These are phyloP conservation scores for Anas capensis DNA, from an alignment of 2,797 vertebrate genomes.

Conservation along the genomic window DNA sequence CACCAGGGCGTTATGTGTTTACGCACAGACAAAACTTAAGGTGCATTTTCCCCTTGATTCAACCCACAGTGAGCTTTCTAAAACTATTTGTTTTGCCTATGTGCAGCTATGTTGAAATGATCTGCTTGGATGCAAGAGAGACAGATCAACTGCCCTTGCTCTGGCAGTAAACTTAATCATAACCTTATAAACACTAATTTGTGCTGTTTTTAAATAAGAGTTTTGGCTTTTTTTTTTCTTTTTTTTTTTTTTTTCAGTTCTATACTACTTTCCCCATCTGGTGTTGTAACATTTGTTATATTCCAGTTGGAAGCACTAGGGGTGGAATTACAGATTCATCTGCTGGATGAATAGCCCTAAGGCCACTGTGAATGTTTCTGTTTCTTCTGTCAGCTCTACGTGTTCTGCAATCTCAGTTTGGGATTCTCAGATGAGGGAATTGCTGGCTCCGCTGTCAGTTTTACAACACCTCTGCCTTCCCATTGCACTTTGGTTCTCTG, in stretches of 20 bases:
- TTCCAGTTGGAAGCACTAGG: slow-evolving; percentile 30
- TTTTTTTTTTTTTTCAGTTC: background rate
- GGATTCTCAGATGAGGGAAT: background rate
- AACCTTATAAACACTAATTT: slow-evolving; percentile 14
- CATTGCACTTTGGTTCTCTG: background rate
- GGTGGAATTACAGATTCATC: background rate
- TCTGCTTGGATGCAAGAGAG: background rate
- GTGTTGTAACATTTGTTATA: background rate
- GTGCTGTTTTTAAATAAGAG: slow-evolving; percentile 1
- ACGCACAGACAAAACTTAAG: slow-evolving; percentile 14
- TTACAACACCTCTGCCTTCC: background rate
- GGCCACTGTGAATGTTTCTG: slow-evolving; percentile 13
- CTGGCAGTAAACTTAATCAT: slow-evolving; percentile 25
- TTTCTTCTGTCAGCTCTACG: background rate
- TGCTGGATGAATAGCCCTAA: slow-evolving; percentile 4
- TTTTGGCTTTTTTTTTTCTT: background rate
- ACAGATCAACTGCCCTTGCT: slow-evolving; percentile 18
- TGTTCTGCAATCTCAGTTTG: background rate
- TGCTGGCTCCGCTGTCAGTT: fast-evolving
- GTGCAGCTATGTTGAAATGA: background rate
- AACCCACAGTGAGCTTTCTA: background rate
- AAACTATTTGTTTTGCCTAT: background rate
- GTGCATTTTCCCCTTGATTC: slow-evolving; percentile 31
- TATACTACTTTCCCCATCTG: slow-evolving; percentile 25
- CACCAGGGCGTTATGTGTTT: background rate